Evolutionary conservation across 1,140 invertebrate genomes (phyloP).

Genomic region (Halictus rubicundus): DNA sequence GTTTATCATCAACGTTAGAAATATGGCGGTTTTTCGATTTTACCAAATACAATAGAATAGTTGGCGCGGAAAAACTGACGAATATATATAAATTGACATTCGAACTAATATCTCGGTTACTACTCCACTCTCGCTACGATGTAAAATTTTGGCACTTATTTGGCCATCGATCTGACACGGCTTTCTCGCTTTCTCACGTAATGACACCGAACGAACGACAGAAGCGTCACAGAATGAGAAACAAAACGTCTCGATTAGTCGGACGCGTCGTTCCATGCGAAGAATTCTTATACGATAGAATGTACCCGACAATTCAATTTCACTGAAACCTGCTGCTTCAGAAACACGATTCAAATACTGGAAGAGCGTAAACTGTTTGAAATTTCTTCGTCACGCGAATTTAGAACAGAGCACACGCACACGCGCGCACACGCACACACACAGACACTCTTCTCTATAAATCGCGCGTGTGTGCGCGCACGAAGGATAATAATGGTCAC

Average conservation of each 20-base stretch:
- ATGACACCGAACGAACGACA: background rate
- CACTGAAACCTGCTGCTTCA: background rate
- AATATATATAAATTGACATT: conserved; percentile 10
- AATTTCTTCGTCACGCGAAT: background rate
- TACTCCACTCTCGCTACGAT: background rate
- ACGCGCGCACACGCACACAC: too few relatives aligned
- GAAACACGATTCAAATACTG: background rate
- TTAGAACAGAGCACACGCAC: background rate
- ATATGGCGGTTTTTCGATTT: background rate
- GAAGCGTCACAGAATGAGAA: background rate
- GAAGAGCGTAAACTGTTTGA: background rate
- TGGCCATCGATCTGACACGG: background rate
- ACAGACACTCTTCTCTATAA: too few relatives aligned
- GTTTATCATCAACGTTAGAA: background rate
- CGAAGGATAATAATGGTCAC: background rate
- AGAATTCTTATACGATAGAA: background rate
- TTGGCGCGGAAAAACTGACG: conserved; percentile 11
- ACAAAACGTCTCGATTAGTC: background rate
- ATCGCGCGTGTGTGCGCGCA: background rate
- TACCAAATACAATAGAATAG: conserved; percentile 1
- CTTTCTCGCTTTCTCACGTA: background rate
- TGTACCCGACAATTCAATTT: background rate
- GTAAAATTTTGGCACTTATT: conserved; percentile 40
- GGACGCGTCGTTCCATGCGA: background rate
- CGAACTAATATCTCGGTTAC: background rate